Base-by-base conservation (phyloP, 2,888 invertebrate species). In the Pammene aurita region DNA sequence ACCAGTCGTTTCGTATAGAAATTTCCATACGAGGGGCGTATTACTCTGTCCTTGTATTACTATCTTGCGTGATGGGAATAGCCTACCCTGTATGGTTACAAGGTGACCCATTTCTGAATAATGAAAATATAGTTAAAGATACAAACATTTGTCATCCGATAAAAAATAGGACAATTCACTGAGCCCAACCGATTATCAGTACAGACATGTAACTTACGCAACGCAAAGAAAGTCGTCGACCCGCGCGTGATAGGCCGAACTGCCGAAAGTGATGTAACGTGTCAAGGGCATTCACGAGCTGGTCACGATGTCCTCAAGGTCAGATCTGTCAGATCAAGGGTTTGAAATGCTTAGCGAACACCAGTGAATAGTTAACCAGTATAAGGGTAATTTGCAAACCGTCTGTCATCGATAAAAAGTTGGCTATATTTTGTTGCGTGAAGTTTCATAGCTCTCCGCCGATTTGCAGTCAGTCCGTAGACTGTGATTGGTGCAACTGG, bases 221-320 rank as follows among this genome's bases (percentile, higher is more conserved):
- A 67, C 48, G 41, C 62, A 50, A 62, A 62, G 62, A 57, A 67
- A 67, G 67, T 44, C 56, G 54, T 48, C 44, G 48, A 63, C 57
- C 58, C 50, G 48, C 41, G 18, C 55, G 16, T 41, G 66, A 66
- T 67, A 62, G 42, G 34, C 62, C 58, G 66, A 66, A 61, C 48
- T 16, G 34, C 56, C 57, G 56, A 64, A 55, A 50, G 61, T 61
- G 67, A 67, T 57, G 67, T 62, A 63, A 63, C 62, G 50, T 35
- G 67, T 67, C 67, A 67, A 67, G 67, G 67, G 55, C 50, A 35
- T 35, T n/a, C 18, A 7, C 38, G 42, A 41, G 63, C 7, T 54
- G 44, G 54, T 63, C 63, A 63, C 63, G 63, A 55, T 63, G 63
- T 63, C 63, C 63, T 16, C 63, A 63, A 63, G 63, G 63, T 63